These are phyloP conservation scores for Parazoanthus darwini DNA, from an alignment of 92 coral and sea anemone genomes.

Conservation along the genomic window DNA sequence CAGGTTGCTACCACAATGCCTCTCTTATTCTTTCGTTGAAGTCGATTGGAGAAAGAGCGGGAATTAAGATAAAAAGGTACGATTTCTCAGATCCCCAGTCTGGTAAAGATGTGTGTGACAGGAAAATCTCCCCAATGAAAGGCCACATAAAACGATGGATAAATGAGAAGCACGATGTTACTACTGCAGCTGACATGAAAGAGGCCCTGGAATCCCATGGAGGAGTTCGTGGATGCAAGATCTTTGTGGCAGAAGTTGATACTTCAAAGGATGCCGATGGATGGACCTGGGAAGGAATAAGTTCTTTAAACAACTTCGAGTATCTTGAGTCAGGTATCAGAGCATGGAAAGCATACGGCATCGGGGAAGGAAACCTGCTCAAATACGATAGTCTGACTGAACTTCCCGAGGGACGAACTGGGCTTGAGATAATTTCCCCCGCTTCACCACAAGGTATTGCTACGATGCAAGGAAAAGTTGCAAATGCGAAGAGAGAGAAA, in stretches of 20 bases:
- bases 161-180: slow-evolving; percentile 50
- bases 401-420: not conserved
- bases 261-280: too few species aligned
- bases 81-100: slow-evolving; percentile 59
- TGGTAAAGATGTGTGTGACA: slow-evolving; percentile 51
- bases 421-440: not conserved
- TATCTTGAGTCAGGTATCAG: not conserved
- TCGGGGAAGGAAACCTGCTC: not conserved
- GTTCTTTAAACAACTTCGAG: not conserved
- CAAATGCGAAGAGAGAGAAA: too few species aligned
- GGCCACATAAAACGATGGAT: slow-evolving; percentile 50
- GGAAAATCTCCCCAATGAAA: slow-evolving; percentile 52
- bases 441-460: too few species aligned
- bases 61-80: slow-evolving; percentile 44
- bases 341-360: too few species aligned
- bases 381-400: not conserved
- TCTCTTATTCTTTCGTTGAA: slow-evolving; percentile 46
- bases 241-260: too few species aligned
- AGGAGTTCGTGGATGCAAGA: too few species aligned
- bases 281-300: too few species aligned
- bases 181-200: slow-evolving; percentile 55
- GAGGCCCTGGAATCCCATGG: too few species aligned
- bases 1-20: slow-evolving; percentile 53
- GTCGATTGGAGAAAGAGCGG: slow-evolving; percentile 38
- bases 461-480: too few species aligned